Evolutionary conservation across 2,113 vertebrate species (phyloP).

Genomic region (Syrmaticus mikado): DNA sequence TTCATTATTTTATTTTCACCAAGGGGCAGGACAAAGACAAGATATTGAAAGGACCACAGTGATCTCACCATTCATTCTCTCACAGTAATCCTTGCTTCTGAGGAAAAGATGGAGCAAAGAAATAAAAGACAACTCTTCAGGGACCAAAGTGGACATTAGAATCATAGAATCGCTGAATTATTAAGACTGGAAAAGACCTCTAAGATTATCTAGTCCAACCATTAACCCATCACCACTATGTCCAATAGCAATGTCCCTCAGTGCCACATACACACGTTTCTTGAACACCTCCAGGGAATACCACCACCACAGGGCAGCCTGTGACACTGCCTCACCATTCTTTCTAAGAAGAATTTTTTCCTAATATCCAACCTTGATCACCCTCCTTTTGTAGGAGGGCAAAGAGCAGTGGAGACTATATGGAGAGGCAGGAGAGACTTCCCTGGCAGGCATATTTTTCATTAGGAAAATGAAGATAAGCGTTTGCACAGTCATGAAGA

Average conservation of each 20-base stretch:
- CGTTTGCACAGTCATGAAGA: background rate
- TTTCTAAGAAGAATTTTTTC: no score
- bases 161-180: no score
- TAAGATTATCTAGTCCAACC: no score
- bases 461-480: background rate
- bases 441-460: background rate
- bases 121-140: background rate
- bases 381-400: background rate
- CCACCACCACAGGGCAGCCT: no score
- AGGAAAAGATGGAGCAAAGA: background rate
- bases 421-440: background rate
- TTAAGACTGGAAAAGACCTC: no score
- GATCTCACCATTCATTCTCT: background rate
- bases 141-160: background rate
- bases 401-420: background rate
- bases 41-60: rapidly evolving
- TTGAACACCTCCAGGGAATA: no score
- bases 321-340: no score
- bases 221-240: no score
- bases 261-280: no score
- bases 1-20: background rate
- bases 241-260: no score
- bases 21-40: background rate
- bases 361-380: background rate
- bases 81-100: background rate